These are phyloP conservation scores for Aphelenchoides besseyi DNA, from an alignment of 1,140 invertebrate species.

Conservation along the genomic window DNA sequence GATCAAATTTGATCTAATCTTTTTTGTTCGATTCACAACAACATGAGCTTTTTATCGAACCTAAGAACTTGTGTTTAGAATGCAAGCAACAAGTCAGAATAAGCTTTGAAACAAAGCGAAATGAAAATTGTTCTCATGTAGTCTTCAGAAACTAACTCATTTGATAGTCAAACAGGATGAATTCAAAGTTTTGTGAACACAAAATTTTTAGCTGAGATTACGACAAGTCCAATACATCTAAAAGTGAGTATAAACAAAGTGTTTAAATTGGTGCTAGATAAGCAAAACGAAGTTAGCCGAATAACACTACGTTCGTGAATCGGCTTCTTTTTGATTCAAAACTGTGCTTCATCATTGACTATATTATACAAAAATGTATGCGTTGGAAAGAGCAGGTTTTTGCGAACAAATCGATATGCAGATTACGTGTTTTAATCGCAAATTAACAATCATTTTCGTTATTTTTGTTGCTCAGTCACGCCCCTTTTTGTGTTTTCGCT, in stretches of 20 bases:
- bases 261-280: not conserved
- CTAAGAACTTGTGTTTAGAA: not conserved
- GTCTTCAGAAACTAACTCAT: not conserved
- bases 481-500: not conserved
- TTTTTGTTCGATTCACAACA: conserved; percentile 2
- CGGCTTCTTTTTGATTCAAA: not conserved
- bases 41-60: not conserved
- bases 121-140: not conserved
- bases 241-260: not conserved
- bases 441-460: not conserved
- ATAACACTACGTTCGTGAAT: not conserved
- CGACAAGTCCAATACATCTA: not conserved
- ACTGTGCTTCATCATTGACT: not conserved
- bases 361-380: not conserved
- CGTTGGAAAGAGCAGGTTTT: not conserved
- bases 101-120: not conserved
- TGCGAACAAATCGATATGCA: not conserved
- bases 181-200: not conserved
- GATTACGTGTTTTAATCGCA: not conserved
- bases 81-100: not conserved
- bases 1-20: too few species aligned
- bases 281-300: not conserved
- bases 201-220: not conserved
- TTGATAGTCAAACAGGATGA: not conserved
- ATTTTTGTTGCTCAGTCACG: not conserved